These are phyloP conservation scores for Lycophotia porphyrea DNA, from an alignment of 2,888 invertebrate genomes.

Conservation along the genomic window DNA sequence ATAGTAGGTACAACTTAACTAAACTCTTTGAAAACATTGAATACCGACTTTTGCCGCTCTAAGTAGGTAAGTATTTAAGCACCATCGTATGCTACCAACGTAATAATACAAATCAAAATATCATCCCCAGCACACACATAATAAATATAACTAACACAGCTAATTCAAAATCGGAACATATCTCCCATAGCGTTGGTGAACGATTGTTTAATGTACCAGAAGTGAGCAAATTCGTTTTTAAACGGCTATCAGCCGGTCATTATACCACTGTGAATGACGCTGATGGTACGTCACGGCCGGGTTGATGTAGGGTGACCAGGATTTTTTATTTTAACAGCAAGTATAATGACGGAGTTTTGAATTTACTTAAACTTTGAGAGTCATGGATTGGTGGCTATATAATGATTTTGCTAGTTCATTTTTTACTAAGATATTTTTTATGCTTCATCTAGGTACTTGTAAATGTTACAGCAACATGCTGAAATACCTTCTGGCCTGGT, in stretches of 20 bases:
- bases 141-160: slow-evolving; percentile 60
- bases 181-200: slow-evolving; percentile 74
- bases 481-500: too few species aligned
- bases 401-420: not conserved
- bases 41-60: too few species aligned
- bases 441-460: too few species aligned
- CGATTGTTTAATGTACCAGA: slow-evolving; percentile 90
- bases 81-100: slow-evolving; percentile 16
- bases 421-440: not conserved
- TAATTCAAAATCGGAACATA: slow-evolving; percentile 70
- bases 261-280: slow-evolving; percentile 85
- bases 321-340: slow-evolving; percentile 6
- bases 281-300: slow-evolving; percentile 73
- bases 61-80: not conserved
- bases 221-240: slow-evolving; percentile 91
- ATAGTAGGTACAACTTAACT: too few species aligned
- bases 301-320: slow-evolving; percentile 75
- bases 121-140: slow-evolving; percentile 41
- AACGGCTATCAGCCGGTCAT: slow-evolving; percentile 90
- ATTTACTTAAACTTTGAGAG: not conserved
- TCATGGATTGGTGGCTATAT: not conserved
- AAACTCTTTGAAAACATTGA: not conserved
- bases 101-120: slow-evolving; percentile 29
- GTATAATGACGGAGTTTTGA: too few species aligned
- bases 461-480: too few species aligned